Evolutionary conservation across 2,113 vertebrate genomes (phyloP).

Genomic region (Struthio camelus): DNA sequence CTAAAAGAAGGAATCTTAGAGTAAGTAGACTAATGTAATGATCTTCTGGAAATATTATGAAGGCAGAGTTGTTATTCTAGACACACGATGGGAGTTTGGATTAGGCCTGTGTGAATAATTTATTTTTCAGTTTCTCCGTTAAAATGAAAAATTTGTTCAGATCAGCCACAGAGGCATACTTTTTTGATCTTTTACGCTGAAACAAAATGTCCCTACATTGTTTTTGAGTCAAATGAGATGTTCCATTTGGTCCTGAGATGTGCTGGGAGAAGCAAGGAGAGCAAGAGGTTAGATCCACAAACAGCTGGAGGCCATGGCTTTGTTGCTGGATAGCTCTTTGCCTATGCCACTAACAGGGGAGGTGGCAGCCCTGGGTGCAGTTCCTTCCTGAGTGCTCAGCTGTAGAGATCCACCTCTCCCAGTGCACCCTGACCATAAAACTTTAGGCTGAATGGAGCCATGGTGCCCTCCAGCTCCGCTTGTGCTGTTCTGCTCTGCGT

Average conservation of each 20-base stretch:
- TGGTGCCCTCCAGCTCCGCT: background rate
- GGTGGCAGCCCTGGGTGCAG: background rate
- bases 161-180: background rate
- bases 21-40: background rate
- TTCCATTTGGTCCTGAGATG: background rate
- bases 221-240: background rate
- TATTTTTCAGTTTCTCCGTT: background rate
- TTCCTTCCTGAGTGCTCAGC: background rate
- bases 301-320: background rate
- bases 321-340: background rate
- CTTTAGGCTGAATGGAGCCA: background rate
- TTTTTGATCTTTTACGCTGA: background rate
- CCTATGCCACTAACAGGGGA: background rate
- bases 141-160: background rate
- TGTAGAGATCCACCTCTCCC: background rate
- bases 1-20: background rate
- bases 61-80: background rate
- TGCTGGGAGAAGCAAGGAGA: background rate
- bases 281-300: background rate
- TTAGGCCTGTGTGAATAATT: background rate
- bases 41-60: background rate
- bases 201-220: background rate
- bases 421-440: accelerated
- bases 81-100: background rate
- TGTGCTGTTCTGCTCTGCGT: accelerated